Base-by-base conservation (phyloP, 2,113 vertebrate species). In the Pelvicachromis taeniatus region DNA sequence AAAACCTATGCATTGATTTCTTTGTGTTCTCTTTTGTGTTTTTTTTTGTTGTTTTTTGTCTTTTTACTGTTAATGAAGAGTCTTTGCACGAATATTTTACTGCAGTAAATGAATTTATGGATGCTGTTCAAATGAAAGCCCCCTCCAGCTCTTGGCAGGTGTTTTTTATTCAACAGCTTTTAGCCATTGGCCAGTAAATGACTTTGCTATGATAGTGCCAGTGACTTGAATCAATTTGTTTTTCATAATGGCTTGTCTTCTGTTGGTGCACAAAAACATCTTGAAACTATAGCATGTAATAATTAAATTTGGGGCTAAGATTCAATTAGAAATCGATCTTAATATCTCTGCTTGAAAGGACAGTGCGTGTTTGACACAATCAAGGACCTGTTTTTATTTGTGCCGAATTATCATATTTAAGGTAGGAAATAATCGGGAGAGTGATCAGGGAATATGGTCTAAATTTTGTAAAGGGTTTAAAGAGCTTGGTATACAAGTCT, bases 351-450 rank as follows among this genome's bases (percentile, higher is more conserved):
- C 87, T 85, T 38, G 17, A 81, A 88, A 81, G 77, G 82, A 40
- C 80, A 23, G 63, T 78, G n/a, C 16, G 16, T 23, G 26, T 82
- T 85, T 78, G 59, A 87, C 85, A 53, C 55, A 50, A 58, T 83
- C 79, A 48, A 19, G 45, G 16, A 52, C 26, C 42, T 17, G 0
- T 31, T 1, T 75, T 87, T 86, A 21, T 75, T 84, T 26, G 38
- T 33, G 40, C 31, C 70, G 79, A 87, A 26, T 83, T 45, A 87
- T 85, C 82, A 33, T 4, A 65, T 77, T 75, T 89, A 78, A 82
- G 80, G 48, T 40, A 48, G 7, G 54, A 29, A 17, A 70, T 70
- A 14, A 48, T 48, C 21, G 7, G 5, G 40, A 17, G 65, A 73
- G 38, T 2, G 5, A 80, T 65, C 50, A 42, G 54, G 79, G 78